phyloP scores from a whole-genome alignment of 2,888 invertebrate species.

The Drosophila dives region DNA sequence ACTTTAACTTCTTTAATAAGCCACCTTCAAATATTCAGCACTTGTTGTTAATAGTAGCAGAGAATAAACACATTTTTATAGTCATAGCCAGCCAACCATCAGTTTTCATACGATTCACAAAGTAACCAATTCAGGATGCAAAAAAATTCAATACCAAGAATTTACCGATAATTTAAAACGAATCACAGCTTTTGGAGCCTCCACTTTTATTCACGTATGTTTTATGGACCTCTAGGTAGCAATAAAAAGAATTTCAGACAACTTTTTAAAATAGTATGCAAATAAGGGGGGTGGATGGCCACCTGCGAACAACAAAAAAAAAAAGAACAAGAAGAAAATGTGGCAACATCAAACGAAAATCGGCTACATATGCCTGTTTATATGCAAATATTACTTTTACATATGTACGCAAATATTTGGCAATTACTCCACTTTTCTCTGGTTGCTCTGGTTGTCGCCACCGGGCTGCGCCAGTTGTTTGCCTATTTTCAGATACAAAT shows the following conservation, averaged over 20 bases:
- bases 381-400: constrained; percentile 73
- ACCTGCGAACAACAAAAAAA: constrained; percentile 37
- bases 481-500: constrained; percentile 66
- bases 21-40: constrained; percentile 16
- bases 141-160: constrained; percentile 3
- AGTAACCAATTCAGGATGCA: background rate
- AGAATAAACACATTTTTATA: background rate
- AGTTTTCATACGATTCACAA: background rate
- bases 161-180: constrained; percentile 31
- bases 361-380: constrained; percentile 75
- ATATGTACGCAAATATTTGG: constrained; percentile 78
- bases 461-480: constrained; percentile 52
- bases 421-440: constrained; percentile 61
- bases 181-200: constrained; percentile 46
- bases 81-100: background rate
- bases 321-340: constrained; percentile 2
- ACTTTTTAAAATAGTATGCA: constrained; percentile 65
- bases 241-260: constrained; percentile 33
- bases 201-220: constrained; percentile 21
- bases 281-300: constrained; percentile 45
- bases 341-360: constrained; percentile 67
- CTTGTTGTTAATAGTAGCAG: constrained; percentile 3
- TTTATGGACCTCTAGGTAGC: constrained; percentile 33
- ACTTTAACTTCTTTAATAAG: constrained; percentile 2
- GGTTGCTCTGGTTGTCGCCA: constrained; percentile 22